These are phyloP conservation scores for Paramuricea clavata DNA, from an alignment of 92 coral and sea anemone species.

Conservation along the genomic window DNA sequence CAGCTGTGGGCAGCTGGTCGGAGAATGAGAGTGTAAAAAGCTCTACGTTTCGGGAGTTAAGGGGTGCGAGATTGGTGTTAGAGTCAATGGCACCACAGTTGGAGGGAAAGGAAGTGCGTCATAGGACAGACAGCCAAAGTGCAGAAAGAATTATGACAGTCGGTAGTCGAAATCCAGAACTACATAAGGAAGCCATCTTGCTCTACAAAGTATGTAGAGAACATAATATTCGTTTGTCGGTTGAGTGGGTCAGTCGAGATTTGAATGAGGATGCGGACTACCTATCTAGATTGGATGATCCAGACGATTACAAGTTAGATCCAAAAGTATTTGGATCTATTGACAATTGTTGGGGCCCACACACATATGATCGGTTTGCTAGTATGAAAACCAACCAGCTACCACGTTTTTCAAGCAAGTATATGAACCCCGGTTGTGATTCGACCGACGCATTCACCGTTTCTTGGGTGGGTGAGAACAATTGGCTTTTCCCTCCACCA, in stretches of 20 bases:
- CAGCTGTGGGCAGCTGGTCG: conserved; percentile 73
- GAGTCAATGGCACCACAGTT: conserved; percentile 65
- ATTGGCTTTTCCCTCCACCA: conserved; percentile 76
- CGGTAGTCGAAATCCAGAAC: conserved; percentile 67
- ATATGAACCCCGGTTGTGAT: conserved; percentile 69
- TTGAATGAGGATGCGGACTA: conserved; percentile 55
- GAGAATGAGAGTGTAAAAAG: conserved; percentile 46
- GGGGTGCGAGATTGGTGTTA: conserved; percentile 55
- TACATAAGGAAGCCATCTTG: conserved; percentile 67
- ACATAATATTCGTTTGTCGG: conserved; percentile 63
- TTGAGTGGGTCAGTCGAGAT: conserved; percentile 69
- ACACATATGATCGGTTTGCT: conserved; percentile 68
- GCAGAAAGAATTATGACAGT: conserved; percentile 67
- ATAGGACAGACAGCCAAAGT: conserved; percentile 73
- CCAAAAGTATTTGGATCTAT: conserved; percentile 50
- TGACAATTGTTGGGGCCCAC: conserved; percentile 69
- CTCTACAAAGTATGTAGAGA: conserved; percentile 68
- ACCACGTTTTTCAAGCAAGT: conserved; percentile 64
- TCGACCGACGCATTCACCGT: conserved; percentile 73
- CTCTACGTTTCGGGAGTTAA: conserved; percentile 68
- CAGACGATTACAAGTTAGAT: conserved; percentile 72
- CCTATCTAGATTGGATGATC: conserved; percentile 59
- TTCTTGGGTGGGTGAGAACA: conserved; percentile 71
- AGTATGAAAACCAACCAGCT: conserved; percentile 66
- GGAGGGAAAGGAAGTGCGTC: conserved; percentile 46